Percentiles rank a stretch among this genome's conserved stretches.
Conservation (phyloP, 2,797 vertebrate species). For the Triplophysa bombifrons region DNA sequence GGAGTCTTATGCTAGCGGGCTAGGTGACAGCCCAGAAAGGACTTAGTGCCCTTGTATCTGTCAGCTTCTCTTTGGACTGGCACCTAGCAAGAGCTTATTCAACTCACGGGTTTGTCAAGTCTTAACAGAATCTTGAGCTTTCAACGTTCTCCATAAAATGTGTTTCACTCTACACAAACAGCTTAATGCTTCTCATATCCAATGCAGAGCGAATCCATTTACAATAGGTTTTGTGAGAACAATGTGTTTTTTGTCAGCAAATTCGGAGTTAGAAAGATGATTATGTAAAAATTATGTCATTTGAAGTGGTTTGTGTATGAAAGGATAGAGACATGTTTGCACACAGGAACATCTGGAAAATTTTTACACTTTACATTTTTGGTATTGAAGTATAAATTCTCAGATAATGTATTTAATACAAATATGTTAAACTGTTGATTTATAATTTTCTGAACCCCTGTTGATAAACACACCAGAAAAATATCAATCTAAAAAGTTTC, state of each 20-base stretch:
- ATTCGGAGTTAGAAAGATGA: constrained; percentile 7
- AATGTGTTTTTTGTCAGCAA: constrained; percentile 25
- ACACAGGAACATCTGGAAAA: too few species aligned
- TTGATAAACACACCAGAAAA: too few species aligned
- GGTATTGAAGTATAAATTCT: too few species aligned
- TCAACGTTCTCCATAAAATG: neutral
- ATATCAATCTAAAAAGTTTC: too few species aligned
- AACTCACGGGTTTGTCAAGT: constrained; percentile 31
- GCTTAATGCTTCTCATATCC: constrained; percentile 26
- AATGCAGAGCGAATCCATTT: constrained; percentile 37
- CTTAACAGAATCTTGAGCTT: constrained; percentile 29
- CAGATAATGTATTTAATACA: too few species aligned
- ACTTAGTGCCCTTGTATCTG: constrained; percentile 51
- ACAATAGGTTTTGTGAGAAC: constrained; percentile 1
- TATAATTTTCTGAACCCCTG: too few species aligned
- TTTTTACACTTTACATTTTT: too few species aligned
- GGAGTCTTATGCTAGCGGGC: constrained; percentile 32
- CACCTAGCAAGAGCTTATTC: constrained; percentile 39
- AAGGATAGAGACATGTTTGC: too few species aligned
- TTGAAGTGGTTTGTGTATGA: too few species aligned
- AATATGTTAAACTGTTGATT: too few species aligned
- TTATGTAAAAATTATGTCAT: neutral
- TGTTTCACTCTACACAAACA: constrained; percentile 29
- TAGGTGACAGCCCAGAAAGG: constrained; percentile 50
- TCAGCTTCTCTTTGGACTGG: constrained; percentile 52